phyloP scores from a whole-genome alignment of 2,888 invertebrate genomes.

The Agonopterix arenella region DNA sequence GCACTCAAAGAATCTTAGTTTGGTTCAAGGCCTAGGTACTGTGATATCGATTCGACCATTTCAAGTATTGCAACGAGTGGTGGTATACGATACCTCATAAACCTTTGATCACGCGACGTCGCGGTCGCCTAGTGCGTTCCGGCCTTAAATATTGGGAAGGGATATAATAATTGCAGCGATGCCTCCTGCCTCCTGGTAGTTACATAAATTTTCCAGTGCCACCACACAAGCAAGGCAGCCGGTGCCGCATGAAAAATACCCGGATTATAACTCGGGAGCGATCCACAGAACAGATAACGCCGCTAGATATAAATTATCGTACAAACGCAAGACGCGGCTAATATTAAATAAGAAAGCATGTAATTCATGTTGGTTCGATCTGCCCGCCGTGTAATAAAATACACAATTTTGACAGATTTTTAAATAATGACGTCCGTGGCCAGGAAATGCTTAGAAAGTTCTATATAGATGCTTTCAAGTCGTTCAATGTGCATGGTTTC shows the following conservation, averaged over 20 bases:
- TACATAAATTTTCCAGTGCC: constrained; percentile 61
- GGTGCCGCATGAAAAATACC: constrained; percentile 69
- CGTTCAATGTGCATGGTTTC: constrained; percentile 32
- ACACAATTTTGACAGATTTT: constrained; percentile 71
- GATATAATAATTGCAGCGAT: constrained; percentile 61
- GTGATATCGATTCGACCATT: background rate
- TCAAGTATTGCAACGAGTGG: background rate
- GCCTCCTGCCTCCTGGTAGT: constrained; percentile 39
- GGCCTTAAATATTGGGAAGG: constrained; percentile 26
- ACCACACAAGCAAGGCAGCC: constrained; percentile 30
- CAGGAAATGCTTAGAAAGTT: constrained; percentile 71
- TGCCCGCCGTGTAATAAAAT: constrained; percentile 62
- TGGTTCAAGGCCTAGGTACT: background rate
- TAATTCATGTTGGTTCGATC: constrained; percentile 70
- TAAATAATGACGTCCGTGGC: constrained; percentile 72
- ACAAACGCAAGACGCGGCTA: constrained; percentile 70
- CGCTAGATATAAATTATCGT: constrained; percentile 69
- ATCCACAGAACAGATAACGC: constrained; percentile 63
- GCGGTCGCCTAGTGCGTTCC: constrained; percentile 8
- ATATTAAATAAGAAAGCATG: constrained; percentile 75
- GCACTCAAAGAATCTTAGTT: background rate
- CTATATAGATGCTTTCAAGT: constrained; percentile 46
- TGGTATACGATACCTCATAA: constrained; percentile 12
- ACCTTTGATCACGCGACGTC: constrained; percentile 9
- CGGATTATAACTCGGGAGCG: constrained; percentile 72